Conservation (phyloP, 2,113 vertebrate genomes). For the Chamaetylas fuelleborni region DNA sequence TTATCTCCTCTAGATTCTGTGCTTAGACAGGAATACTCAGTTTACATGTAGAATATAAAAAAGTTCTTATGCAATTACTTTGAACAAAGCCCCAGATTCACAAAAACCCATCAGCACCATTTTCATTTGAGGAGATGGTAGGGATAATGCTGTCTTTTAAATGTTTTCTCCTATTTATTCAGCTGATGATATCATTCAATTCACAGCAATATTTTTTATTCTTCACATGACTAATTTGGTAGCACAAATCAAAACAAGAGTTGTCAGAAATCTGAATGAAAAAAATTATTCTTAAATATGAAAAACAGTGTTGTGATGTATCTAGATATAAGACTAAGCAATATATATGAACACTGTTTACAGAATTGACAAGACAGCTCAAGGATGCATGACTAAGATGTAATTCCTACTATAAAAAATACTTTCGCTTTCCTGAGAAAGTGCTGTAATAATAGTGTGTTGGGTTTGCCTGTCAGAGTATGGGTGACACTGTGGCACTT, state of each 20-base stretch:
- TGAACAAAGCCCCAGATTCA: not conserved
- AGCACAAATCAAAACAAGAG: not conserved
- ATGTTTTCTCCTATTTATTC: not conserved
- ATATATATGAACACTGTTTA: not conserved
- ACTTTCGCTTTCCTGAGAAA: not conserved
- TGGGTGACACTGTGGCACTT: slow-evolving; percentile 47
- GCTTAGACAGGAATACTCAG: not conserved
- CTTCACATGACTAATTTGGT: not conserved
- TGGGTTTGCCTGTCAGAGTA: slow-evolving; percentile 46
- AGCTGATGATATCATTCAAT: not conserved
- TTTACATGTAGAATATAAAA: not conserved
- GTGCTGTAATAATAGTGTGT: not conserved
- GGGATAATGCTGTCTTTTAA: not conserved
- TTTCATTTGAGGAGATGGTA: not conserved
- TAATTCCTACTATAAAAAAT: not conserved
- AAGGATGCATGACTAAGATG: not conserved
- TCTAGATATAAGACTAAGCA: not conserved
- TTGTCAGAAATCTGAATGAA: not conserved
- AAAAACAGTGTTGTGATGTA: not conserved
- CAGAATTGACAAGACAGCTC: not conserved
- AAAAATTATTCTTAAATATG: not conserved
- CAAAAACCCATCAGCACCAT: not conserved
- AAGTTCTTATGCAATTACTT: not conserved
- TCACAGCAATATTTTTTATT: not conserved
- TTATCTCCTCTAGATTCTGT: not conserved